Percentiles rank a stretch among this genome's conserved stretches.
phyloP scores from a whole-genome alignment of 2,888 invertebrate genomes.

The Phyllotreta cruciferae region DNA sequence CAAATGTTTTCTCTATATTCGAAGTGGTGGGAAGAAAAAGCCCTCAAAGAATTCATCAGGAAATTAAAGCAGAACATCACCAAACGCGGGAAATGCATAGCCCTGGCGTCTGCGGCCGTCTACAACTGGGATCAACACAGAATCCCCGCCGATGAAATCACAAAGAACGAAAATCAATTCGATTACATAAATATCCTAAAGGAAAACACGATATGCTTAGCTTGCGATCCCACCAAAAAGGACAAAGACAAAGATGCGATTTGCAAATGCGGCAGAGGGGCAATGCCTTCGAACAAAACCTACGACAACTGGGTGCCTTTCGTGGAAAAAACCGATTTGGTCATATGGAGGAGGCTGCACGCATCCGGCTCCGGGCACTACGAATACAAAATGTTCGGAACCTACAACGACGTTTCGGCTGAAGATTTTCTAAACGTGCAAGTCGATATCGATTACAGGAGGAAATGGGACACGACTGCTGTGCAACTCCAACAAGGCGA shows the following conservation, averaged over 20 bases:
- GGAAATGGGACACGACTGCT: conserved; percentile 81
- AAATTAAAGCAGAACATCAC: conserved; percentile 59
- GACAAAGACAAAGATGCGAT: conserved; percentile 36
- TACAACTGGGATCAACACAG: conserved; percentile 71
- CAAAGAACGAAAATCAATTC: conserved; percentile 66
- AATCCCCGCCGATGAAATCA: conserved; percentile 65
- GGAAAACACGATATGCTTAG: conserved; percentile 63
- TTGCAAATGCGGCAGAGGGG: conserved; percentile 39
- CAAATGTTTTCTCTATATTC: conserved; percentile 70
- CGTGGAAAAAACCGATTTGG: conserved; percentile 78
- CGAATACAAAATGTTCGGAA: conserved; percentile 87
- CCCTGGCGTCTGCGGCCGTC: conserved; percentile 64
- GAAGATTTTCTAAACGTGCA: conserved; percentile 84
- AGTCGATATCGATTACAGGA: conserved; percentile 79
- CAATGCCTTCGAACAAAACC: conserved; percentile 38
- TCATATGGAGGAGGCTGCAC: conserved; percentile 80
- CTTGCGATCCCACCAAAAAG: conserved; percentile 56
- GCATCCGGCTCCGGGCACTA: conserved; percentile 73
- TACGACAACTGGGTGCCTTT: conserved; percentile 77
- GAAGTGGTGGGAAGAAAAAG: conserved; percentile 69
- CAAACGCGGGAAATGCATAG: conserved; percentile 63
- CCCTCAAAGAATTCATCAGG: conserved; percentile 64
- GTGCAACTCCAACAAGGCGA: conserved; percentile 76
- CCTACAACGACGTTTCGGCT: conserved; percentile 79
- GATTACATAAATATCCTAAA: conserved; percentile 65